Base-by-base conservation (phyloP, 92 coral and sea anemone genomes). In the Zoanthus gigantus region DNA sequence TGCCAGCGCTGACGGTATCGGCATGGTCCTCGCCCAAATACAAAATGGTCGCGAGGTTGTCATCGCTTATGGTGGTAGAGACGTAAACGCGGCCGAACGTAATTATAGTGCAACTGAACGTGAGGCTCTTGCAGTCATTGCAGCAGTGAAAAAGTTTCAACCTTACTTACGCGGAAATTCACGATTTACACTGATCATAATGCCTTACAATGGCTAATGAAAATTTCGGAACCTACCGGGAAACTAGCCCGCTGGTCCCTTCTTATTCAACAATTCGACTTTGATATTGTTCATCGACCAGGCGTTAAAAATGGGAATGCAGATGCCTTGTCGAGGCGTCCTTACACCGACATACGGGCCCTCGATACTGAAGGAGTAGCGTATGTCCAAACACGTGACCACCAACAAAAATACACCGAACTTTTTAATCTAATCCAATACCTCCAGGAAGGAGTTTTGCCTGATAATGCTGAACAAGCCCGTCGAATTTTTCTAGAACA, bases 101-200 rank as follows among this genome's bases (percentile, higher is more conserved):
- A 85, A 86, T 10, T 92, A 89, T 67, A 84, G 92, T 2, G 92
- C 91, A 0, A 91, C 92, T 0, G 94, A 91, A 56, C 86, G 89
- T 1, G 94, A 91, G 48, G 94, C 90, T 4, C 86, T 88, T 3
- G 90, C 90, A 5, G 90, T 91, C 0, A 76, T 91, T 16, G 81
- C 68, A 11, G 89, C 87, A 0, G 72, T 83, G 0, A 84, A 71
- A 7, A 68, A 82, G 12, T 87, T 91, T 77, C 89, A 87, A 12
- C 73, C 90, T 0, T 90, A 81, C 29, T 34, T 91, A 16, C 74
- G 83, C 28, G 88, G 5, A 30, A 84, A 50, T 84, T 91, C 56
- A 83, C 73, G 0, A 76, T 88, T 1, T 30, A 14, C 17, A 91
- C 89, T 0, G 88, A 91, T 30, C 94, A 91, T 56, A 82, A 79